These are phyloP conservation scores for Mercenaria mercenaria DNA, from an alignment of 1,140 invertebrate species.

Conservation along the genomic window DNA sequence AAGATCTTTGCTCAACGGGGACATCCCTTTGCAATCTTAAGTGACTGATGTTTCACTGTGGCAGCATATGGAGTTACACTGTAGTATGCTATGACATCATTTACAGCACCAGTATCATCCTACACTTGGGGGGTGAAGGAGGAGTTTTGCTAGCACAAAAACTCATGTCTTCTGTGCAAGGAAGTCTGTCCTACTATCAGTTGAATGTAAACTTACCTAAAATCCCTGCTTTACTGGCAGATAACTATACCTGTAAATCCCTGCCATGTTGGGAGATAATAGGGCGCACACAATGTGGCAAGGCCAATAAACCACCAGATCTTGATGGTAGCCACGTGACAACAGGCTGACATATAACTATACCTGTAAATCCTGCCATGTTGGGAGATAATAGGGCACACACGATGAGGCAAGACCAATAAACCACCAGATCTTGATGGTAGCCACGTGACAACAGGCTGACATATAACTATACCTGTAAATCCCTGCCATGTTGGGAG, in stretches of 20 bases:
- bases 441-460: conserved; percentile 70
- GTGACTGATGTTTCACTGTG: no score
- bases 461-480: conserved; percentile 76
- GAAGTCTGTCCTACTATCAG: no score
- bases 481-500: conserved; percentile 79
- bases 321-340: conserved; percentile 67
- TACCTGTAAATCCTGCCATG: conserved; percentile 80
- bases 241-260: conserved; percentile 79
- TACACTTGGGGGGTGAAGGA: no score
- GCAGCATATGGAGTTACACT: no score
- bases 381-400: conserved; percentile 79
- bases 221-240: no score
- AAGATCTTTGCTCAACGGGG: no score
- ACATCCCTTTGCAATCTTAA: no score
- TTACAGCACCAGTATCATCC: no score
- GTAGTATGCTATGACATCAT: no score
- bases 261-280: conserved; percentile 79
- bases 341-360: conserved; percentile 73
- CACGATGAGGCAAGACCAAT: conserved; percentile 70
- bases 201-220: no score
- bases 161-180: no score
- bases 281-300: conserved; percentile 72
- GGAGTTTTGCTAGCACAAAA: no score
- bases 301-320: conserved; percentile 80
- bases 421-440: conserved; percentile 78